Evolutionary conservation across 30 jellyfish, hydroid and myxozoan genomes (phyloP).

Genomic region (Turritopsis dohrnii): DNA sequence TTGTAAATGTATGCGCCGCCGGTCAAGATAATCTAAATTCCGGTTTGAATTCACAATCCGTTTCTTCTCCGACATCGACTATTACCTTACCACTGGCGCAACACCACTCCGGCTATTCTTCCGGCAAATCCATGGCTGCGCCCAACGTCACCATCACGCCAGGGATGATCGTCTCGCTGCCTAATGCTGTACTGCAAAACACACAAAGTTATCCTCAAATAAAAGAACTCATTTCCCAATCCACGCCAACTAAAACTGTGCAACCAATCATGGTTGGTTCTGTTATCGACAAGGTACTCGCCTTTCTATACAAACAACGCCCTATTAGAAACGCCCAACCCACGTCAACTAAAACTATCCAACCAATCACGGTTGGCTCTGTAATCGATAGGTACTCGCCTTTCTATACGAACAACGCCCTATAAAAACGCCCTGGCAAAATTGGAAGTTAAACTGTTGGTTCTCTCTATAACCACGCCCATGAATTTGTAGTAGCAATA

Average conservation of each 20-base stretch:
- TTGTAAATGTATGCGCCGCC: background rate
- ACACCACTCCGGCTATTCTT: slow-evolving; percentile 10
- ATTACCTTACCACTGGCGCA: background rate
- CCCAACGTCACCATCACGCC: slow-evolving; percentile 85
- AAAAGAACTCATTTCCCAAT: slow-evolving; percentile 24
- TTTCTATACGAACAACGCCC: no score
- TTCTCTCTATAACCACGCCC: no score
- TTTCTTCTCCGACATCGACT: slow-evolving; percentile 24
- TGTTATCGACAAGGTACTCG: no score
- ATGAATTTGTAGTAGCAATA: no score
- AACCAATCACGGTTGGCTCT: no score
- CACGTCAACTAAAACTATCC: no score
- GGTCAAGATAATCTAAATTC: slow-evolving; percentile 37
- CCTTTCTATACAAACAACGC: no score
- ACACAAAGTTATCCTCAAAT: slow-evolving; percentile 12
- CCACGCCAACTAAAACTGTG: slow-evolving; percentile 5
- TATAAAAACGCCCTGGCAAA: no score
- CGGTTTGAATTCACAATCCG: slow-evolving; percentile 58
- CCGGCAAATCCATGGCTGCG: slow-evolving; percentile 39
- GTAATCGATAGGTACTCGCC: no score
- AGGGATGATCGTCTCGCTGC: slow-evolving; percentile 91
- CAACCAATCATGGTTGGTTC: background rate
- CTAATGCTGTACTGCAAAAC: slow-evolving; percentile 48
- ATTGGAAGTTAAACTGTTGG: no score
- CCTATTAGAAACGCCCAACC: no score